These are phyloP conservation scores for Takifugu flavidus DNA, from an alignment of 2,113 vertebrate species.

Conservation along the genomic window DNA sequence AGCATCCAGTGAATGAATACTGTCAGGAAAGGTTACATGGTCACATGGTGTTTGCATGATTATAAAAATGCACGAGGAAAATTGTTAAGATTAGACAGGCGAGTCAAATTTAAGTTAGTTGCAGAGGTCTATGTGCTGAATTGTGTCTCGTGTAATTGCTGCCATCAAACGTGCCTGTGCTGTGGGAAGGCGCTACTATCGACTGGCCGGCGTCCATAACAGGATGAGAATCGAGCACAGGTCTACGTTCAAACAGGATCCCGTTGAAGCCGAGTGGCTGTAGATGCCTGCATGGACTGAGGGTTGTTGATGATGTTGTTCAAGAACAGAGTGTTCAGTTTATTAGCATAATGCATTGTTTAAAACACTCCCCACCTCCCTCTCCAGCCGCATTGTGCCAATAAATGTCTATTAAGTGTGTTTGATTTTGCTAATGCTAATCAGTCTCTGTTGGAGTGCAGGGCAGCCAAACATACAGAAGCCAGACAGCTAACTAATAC, in stretches of 20 bases:
- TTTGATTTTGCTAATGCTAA: constrained; percentile 67
- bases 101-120: too few species aligned
- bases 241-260: constrained; percentile 6
- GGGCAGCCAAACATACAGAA: constrained; percentile 17
- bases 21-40: too few species aligned
- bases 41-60: too few species aligned
- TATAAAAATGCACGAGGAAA: too few species aligned
- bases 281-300: neutral
- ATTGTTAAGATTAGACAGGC: too few species aligned
- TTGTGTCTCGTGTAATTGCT: neutral
- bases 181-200: constrained; percentile 35
- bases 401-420: constrained; percentile 59
- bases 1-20: too few species aligned
- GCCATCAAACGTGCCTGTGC: constrained; percentile 16
- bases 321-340: constrained; percentile 33
- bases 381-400: constrained; percentile 34
- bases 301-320: constrained; percentile 13
- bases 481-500: too few species aligned
- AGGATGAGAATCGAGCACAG: constrained; percentile 15
- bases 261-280: neutral
- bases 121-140: too few species aligned
- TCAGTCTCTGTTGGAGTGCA: constrained; percentile 35
- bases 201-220: constrained; percentile 32
- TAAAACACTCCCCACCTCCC: constrained; percentile 30
- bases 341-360: constrained; percentile 56